Evolutionary conservation across 1,140 invertebrate genomes (phyloP).

Genomic region (Pseudobourletiella spinata): DNA sequence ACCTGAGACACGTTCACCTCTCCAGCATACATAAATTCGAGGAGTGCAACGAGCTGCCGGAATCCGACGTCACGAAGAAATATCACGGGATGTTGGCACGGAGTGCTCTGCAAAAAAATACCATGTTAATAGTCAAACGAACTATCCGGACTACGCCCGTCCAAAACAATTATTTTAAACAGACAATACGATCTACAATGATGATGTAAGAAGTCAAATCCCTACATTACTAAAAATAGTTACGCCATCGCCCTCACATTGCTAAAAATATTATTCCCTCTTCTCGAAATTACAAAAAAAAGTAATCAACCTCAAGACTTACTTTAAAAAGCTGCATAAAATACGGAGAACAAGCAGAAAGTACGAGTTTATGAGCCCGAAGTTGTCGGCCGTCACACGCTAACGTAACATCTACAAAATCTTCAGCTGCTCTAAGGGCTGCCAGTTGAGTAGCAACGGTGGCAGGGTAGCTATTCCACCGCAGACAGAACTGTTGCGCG

Average conservation of each 20-base stretch:
- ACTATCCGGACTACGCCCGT: no score
- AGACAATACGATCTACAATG: no score
- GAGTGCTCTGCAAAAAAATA: conserved; percentile 75
- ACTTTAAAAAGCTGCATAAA: conserved; percentile 44
- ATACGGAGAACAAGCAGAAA: conserved; percentile 45
- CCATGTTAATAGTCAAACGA: no score
- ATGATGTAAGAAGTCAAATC: no score
- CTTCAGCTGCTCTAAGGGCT: conserved; percentile 41
- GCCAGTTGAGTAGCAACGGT: conserved; percentile 40
- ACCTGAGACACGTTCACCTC: conserved; percentile 85
- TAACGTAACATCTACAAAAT: conserved; percentile 44
- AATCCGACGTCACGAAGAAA: conserved; percentile 75
- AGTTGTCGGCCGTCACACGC: conserved; percentile 42
- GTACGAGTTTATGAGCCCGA: conserved; percentile 44
- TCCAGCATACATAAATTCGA: conserved; percentile 80
- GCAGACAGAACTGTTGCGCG: conserved; percentile 79
- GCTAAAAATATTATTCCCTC: no score
- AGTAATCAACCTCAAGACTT: no score
- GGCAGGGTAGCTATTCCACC: conserved; percentile 87
- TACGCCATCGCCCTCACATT: no score
- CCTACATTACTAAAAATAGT: no score
- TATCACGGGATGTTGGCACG: conserved; percentile 74
- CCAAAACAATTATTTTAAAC: no score
- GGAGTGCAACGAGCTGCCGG: conserved; percentile 66
- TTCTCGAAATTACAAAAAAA: no score